Evolutionary conservation across 2,113 vertebrate genomes (phyloP), one percentile per base, ranked within the genome.

Genomic region (Sterna hirundo): DNA sequence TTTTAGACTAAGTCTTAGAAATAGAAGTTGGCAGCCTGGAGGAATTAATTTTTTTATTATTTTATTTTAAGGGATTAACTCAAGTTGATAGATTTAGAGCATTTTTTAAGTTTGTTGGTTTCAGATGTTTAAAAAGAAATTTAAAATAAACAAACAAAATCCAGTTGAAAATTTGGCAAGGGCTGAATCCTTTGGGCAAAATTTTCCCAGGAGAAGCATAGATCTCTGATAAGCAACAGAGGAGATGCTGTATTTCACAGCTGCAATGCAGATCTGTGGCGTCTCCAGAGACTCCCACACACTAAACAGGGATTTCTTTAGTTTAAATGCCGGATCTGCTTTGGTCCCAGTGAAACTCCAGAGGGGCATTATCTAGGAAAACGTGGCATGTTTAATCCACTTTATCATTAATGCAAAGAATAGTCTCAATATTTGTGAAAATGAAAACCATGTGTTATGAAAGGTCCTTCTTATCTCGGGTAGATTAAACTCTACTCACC

Each of bases 111-210:
- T 94, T 93, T 95, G 66, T 93, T 94, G 54, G 94, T 94, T 96
- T 96, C 92, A 96, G 66, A 91, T 91, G 51, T 93, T 94, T 96
- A 86, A 96, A 92, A 93, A 95, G 64, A 93, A 96, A 90, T 91
- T 76, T 93, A 93, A 96, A 96, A 96, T 94, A 97, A 97, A 95
- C 96, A 97, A 96, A 94, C 86, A 93, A 95, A 93, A 95, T 86
- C 71, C 82, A 93, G 76, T 17, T 62, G 68, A 91, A 95, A 96
- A 86, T 93, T 94, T 86, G 90, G 88, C 90, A 95, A 93, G 36
- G 66, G 65, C 81, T 94, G 88, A 91, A 91, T 96, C 95, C 86
- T 94, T 89, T 91, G 93, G 93, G 97, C 86, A 87, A 72, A 89
- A 54, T 76, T 95, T 92, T 93, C 96, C 95, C 91, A 93, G 78